Base-by-base conservation (phyloP, 2,888 invertebrate species). In the Petrolisthes manimaculis region DNA sequence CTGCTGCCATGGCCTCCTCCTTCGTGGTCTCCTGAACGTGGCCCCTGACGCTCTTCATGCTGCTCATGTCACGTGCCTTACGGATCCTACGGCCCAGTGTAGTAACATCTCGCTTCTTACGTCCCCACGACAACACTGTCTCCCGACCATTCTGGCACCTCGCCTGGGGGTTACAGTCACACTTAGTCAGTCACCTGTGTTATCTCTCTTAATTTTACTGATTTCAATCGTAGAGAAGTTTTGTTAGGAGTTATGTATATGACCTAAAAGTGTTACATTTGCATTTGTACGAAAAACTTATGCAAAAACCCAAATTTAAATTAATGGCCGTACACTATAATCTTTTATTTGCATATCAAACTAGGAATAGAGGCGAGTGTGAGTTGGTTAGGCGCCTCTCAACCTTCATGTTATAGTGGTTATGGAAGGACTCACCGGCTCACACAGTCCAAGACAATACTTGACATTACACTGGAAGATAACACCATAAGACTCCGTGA, bases 391-490 rank as follows among this genome's bases (percentile, higher is more conserved):
- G 37, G 37, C 37, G 2, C 37, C 37, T 37, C 37, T 37, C 37
- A 37, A 37, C 37, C 37, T 1, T 37, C 37, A 37, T 37, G 1
- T 37, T 2, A n/a, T n/a, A 37, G 37, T 37, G 37, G 37, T 37
- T 37, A 37, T 37, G 37, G 37, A 37, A 37, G 37, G 37, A 94
- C 95, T 95, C 94, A 97, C 97, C 92, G 98, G 97, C 93, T 98
- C 97, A 92, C 98, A 98, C 91, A 97, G 97, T 92, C 98, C 98
- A 91, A 98, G 95, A 92, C 98, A 98, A 93, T 98, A 98, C 93
- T 98, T 98, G 92, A 98, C 98, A 93, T 98, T 98, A 93, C 98
- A 98, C 93, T 98, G 98, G 95, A 98, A 98, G 93, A 98, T 98
- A 90, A 98, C 98, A 83, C 98, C 98, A 92, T 98, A 98, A 14